Base-by-base conservation (phyloP, 1,140 invertebrate species). In the Psilanteris sp. region DNA sequence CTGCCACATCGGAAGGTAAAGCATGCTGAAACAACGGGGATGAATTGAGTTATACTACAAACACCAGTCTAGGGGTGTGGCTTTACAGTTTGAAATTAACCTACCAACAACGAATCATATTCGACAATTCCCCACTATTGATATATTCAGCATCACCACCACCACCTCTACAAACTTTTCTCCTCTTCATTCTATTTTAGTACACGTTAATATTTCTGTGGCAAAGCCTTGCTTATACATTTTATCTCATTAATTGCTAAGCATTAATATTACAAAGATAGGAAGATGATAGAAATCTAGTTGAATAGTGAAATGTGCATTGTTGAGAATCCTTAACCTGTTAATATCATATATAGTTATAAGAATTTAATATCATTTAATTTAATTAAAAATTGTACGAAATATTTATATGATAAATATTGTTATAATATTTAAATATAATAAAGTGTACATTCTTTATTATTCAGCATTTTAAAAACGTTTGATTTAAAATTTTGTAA, bases 91-190 rank as follows among this genome's bases (percentile, higher is more conserved):
- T 70, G 52, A 70, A 77, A 77, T 77, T 77, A 77, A 77, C 66
- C 66, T 54, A 52, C 66, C 59, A 46, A 52, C 73, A 37, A 59
- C 73, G 73, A 77, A 77, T 77, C 73, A 77, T 61, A 77, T 77
- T 77, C 73, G 61, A 77, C 73, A 77, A 77, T 54, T 61, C 73
- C 66, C 73, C 66, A 77, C 73, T 77, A 54, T 71, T 70, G 66
- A 70, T 70, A 37, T 70, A 64, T 55, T 59, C 52, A 39, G 5
- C 39, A 75, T 67, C 52, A 46, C 34, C 36, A 64, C 66, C 32
- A 24, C 73, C 52, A 62, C 41, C 48, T 62, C 55, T 39, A 13
- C 26, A n/a, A 31, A 54, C 39, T 67, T 67, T 72, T 54, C 52
- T 61, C 72, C 57, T 48, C 57, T 61, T 54, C 62, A 36, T 50